Conservation (phyloP, 2,797 vertebrate genomes). For the Acestrorhynchus altus region DNA sequence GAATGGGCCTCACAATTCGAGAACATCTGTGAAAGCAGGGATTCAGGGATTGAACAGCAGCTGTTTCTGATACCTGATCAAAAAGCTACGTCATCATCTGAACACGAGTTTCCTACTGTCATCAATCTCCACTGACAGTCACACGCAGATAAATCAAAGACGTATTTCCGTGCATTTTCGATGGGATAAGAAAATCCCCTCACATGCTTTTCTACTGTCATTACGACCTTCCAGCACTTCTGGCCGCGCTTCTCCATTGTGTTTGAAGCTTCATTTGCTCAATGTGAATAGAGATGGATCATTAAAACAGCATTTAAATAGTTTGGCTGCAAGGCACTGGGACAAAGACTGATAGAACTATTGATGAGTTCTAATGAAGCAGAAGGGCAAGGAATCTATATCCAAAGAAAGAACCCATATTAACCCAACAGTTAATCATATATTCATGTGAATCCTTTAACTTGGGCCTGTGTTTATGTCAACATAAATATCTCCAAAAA, state of each 20-base stretch:
- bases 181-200: too few species aligned
- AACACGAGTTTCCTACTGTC: too few species aligned
- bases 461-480: neutral
- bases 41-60: too few species aligned
- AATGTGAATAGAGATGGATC: neutral
- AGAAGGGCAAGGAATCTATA: conserved; percentile 60
- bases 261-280: neutral
- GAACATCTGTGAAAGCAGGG: too few species aligned
- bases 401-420: conserved; percentile 19
- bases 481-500: too few species aligned
- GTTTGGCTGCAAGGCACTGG: conserved; percentile 57
- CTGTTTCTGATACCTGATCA: too few species aligned
- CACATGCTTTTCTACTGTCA: too few species aligned
- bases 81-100: too few species aligned
- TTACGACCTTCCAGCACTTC: neutral
- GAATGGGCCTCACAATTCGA: too few species aligned
- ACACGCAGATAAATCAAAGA: too few species aligned
- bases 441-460: neutral
- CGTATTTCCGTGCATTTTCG: too few species aligned
- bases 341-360: conserved; percentile 68
- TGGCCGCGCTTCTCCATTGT: neutral
- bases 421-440: neutral
- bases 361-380: conserved; percentile 72
- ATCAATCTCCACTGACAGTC: too few species aligned
- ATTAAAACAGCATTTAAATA: conserved; percentile 58